Evolutionary conservation across 2,797 vertebrate genomes (phyloP).

Genomic region (Phrynocephalus guinanensis): DNA sequence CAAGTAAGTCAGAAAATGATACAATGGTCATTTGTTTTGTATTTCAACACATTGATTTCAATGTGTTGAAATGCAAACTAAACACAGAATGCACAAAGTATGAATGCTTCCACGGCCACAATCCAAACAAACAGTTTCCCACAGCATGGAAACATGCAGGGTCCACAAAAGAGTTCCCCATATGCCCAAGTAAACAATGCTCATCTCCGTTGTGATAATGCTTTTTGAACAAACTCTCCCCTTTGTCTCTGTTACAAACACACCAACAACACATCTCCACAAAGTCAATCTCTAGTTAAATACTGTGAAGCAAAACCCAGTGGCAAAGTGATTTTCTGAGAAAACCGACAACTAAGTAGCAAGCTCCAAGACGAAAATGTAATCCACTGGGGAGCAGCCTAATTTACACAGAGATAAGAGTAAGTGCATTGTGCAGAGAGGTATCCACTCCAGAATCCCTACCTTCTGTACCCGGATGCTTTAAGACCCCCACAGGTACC

Average conservation of each 20-base stretch:
- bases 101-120: not conserved
- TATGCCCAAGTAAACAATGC: not conserved
- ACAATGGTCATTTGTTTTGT: not conserved
- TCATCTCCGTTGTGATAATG: not conserved
- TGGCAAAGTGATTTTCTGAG: not conserved
- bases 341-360: not conserved
- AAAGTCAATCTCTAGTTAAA: not conserved
- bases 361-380: not conserved
- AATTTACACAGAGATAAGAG: not conserved
- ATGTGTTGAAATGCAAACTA: not conserved
- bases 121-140: not conserved
- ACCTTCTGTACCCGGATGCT: slow-evolving; percentile 94
- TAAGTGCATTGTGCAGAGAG: not conserved
- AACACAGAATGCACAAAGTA: not conserved
- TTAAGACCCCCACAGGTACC: slow-evolving; percentile 98
- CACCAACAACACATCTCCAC: not conserved
- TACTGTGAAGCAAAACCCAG: not conserved
- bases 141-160: not conserved
- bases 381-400: not conserved
- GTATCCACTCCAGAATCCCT: slow-evolving; percentile 44
- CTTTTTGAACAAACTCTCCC: not conserved
- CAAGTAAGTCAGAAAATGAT: not conserved
- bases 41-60: not conserved
- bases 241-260: not conserved
- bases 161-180: not conserved